phyloP scores from a whole-genome alignment of 2,888 invertebrate species.

The Ectemnius lituratus region DNA sequence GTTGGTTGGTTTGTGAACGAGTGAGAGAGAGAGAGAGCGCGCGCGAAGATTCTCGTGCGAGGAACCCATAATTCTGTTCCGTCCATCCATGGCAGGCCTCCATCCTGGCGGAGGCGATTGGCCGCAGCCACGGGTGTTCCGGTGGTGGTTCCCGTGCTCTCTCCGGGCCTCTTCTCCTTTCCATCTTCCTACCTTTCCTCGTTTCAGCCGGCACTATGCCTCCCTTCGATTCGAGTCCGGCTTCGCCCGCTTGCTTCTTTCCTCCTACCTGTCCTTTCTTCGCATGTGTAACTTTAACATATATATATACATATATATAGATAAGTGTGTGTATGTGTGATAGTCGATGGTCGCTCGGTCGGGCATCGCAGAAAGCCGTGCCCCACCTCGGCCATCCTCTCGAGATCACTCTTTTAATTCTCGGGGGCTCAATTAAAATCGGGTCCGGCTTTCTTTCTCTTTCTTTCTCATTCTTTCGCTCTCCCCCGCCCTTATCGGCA shows the following conservation, averaged over 20 bases:
- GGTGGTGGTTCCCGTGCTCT: constrained; percentile 67
- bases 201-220: constrained; percentile 20
- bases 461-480: constrained; percentile 43
- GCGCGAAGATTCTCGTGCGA: constrained; percentile 62
- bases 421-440: constrained; percentile 64
- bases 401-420: constrained; percentile 69
- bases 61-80: constrained; percentile 67
- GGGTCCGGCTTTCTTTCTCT: constrained; percentile 41
- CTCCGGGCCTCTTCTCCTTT: constrained; percentile 35
- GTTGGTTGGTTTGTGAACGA: constrained; percentile 46
- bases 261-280: not conserved
- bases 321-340: no score
- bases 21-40: no score
- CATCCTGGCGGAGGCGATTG: constrained; percentile 64
- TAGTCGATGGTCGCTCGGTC: no score
- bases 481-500: constrained; percentile 63
- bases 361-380: not conserved
- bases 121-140: constrained; percentile 67
- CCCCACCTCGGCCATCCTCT: constrained; percentile 41
- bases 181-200: constrained; percentile 6
- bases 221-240: no score
- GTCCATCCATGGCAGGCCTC: constrained; percentile 59
- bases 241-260: not conserved
- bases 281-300: not conserved
- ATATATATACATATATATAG: no score